Evolutionary conservation across 2,797 vertebrate species (phyloP).

Genomic region (Paramormyrops hopkinsi): DNA sequence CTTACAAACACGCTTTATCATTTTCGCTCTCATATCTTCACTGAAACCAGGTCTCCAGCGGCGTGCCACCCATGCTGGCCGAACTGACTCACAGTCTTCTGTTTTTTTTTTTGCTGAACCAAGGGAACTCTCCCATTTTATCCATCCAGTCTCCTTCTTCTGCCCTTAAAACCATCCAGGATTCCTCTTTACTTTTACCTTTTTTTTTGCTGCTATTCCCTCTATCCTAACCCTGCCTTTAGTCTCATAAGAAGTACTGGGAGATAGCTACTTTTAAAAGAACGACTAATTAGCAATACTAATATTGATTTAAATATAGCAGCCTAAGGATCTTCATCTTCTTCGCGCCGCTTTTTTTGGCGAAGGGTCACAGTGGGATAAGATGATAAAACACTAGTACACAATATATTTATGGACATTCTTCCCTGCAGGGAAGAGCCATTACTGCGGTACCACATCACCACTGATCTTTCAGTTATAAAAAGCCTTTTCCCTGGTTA

Average conservation of each 20-base stretch:
- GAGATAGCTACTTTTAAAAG: neutral
- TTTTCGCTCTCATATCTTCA: neutral
- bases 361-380: neutral
- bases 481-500: neutral
- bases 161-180: neutral
- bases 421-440: neutral
- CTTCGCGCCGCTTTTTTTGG: neutral
- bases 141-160: neutral
- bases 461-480: neutral
- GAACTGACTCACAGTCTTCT: neutral
- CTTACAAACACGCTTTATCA: neutral
- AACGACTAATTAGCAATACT: neutral
- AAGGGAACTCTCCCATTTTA: neutral
- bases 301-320: constrained; percentile 9
- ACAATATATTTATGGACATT: constrained; percentile 5
- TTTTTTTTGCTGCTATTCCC: neutral
- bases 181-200: neutral
- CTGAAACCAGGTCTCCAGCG: neutral
- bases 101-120: neutral
- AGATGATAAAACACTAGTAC: neutral
- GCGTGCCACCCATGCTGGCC: neutral
- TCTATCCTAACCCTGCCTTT: neutral
- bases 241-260: neutral
- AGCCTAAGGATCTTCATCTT: neutral
- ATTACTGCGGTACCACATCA: neutral